Evolutionary conservation across 2,113 vertebrate genomes (phyloP).

Genomic region (Carlito syrichta): DNA sequence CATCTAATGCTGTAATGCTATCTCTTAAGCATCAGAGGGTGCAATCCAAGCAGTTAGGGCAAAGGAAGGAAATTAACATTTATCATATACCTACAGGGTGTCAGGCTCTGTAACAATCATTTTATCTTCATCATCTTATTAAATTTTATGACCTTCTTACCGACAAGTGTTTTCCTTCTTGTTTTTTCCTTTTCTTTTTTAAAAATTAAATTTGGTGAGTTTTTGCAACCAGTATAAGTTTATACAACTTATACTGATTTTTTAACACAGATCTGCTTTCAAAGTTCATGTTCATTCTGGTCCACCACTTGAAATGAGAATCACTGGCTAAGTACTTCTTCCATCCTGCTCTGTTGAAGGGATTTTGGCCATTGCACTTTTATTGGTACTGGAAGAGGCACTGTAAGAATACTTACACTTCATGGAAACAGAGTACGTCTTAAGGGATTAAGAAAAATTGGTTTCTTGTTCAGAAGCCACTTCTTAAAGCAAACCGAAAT

Average conservation of each 20-base stretch:
- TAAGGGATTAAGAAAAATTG: constrained; percentile 50
- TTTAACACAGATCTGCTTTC: neutral
- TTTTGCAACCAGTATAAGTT: neutral
- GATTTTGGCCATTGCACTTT: neutral
- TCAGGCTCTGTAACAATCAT: neutral
- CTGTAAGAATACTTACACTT: neutral
- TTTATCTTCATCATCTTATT: neutral
- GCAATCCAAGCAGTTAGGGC: neutral
- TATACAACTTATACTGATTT: neutral
- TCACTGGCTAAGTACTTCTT: neutral
- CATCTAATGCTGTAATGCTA: neutral
- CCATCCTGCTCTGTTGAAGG: neutral
- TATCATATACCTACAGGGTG: neutral
- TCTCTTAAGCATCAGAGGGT: neutral
- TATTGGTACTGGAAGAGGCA: neutral
- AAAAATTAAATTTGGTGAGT: neutral
- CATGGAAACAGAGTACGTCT: constrained; percentile 26
- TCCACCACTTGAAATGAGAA: neutral
- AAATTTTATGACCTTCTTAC: neutral
- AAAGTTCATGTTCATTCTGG: neutral
- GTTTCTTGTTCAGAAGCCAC: constrained; percentile 23
- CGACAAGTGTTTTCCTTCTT: neutral
- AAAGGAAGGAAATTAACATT: neutral
- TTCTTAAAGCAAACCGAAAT: constrained; percentile 52
- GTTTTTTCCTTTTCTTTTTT: neutral